Conservation (phyloP, 2,113 vertebrate species). For the Anseranas semipalmata region DNA sequence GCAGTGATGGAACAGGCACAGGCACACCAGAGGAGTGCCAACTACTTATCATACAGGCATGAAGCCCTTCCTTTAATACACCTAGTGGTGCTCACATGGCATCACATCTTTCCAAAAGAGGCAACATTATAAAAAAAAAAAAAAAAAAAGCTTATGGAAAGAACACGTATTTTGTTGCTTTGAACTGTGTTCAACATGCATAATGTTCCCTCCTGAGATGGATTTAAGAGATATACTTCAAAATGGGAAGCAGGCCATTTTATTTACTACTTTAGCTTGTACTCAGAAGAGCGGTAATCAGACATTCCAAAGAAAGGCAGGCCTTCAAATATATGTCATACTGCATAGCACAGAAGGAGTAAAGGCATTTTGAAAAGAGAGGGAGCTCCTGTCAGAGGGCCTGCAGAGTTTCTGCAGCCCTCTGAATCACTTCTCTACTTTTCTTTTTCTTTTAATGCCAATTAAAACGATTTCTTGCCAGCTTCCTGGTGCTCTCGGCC, state of each 20-base stretch:
- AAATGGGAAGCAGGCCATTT: accelerated
- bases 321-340: not conserved
- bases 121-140: not conserved
- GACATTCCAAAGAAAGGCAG: not conserved
- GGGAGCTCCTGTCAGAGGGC: not conserved
- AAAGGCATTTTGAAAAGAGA: not conserved
- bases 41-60: not conserved
- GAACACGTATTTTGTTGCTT: not conserved
- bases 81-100: not conserved
- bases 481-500: not conserved
- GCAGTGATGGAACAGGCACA: not conserved
- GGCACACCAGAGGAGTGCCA: not conserved
- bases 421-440: not conserved
- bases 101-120: not conserved
- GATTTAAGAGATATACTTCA: not conserved
- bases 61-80: not conserved
- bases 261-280: not conserved
- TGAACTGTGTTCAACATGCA: not conserved
- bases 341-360: not conserved
- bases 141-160: not conserved
- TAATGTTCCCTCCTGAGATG: not conserved
- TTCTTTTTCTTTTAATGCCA: not conserved
- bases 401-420: not conserved
- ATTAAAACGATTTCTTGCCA: not conserved
- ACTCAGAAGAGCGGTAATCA: not conserved